Percentiles rank a stretch among this genome's conserved stretches.
Evolutionary conservation across 2,113 vertebrate species (phyloP).

Genomic region (Bostrychus sinensis): DNA sequence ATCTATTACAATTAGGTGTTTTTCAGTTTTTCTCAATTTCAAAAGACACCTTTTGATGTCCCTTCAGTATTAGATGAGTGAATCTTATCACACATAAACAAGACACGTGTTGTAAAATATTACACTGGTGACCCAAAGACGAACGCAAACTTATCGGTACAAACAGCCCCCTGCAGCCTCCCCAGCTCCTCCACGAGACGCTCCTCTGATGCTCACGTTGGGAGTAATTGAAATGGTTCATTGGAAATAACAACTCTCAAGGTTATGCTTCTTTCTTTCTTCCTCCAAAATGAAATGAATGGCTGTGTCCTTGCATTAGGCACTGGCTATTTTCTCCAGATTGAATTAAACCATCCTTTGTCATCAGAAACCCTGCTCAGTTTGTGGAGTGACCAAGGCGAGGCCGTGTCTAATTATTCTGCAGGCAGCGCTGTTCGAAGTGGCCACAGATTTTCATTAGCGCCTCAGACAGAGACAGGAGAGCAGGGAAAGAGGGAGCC

Average conservation of each 20-base stretch:
- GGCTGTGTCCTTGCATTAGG: constrained; percentile 58
- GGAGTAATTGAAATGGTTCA: constrained; percentile 60
- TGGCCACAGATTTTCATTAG: constrained; percentile 66
- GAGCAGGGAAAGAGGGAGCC: constrained; percentile 27
- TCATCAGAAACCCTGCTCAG: constrained; percentile 66
- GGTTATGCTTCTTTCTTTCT: constrained; percentile 43
- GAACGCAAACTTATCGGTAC: constrained; percentile 27
- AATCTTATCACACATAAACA: too few species aligned
- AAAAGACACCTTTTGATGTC: too few species aligned
- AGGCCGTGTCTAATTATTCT: constrained; percentile 55
- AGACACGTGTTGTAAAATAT: constrained; percentile 23
- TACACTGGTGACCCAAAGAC: constrained; percentile 13
- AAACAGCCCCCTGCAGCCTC: constrained; percentile 55
- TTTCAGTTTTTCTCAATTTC: too few species aligned
- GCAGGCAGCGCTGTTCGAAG: constrained; percentile 52
- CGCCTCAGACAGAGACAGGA: constrained; percentile 33
- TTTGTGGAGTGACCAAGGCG: constrained; percentile 56
- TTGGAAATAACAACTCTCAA: constrained; percentile 62
- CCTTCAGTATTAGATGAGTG: too few species aligned
- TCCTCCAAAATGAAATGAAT: constrained; percentile 46
- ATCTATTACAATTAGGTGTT: too few species aligned
- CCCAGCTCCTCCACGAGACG: constrained; percentile 48
- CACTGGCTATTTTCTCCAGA: constrained; percentile 47
- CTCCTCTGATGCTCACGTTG: constrained; percentile 49
- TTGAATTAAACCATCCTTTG: constrained; percentile 68